A percentile compares a stretch with the other conserved stretches of the same genome.
Evolutionary conservation across 1,140 invertebrate genomes (phyloP).

Genomic region (Globodera rostochiensis): DNA sequence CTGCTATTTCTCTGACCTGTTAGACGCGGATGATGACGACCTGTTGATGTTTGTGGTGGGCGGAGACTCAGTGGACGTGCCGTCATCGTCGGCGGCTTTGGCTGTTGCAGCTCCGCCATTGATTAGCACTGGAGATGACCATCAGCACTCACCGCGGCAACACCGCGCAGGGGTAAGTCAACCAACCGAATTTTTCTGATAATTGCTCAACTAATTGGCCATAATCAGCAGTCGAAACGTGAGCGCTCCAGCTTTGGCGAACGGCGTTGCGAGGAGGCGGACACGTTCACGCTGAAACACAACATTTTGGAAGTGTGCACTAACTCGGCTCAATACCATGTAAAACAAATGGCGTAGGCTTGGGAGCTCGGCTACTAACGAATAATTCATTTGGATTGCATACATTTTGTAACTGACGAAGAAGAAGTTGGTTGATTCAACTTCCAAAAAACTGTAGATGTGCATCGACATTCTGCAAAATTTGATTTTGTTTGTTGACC

Average conservation of each 20-base stretch:
- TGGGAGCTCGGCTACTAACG: slow-evolving; percentile 54
- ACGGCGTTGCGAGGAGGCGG: slow-evolving; percentile 75
- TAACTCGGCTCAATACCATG: slow-evolving; percentile 74
- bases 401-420: background rate
- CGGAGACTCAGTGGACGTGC: background rate
- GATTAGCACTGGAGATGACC: background rate
- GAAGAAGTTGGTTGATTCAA: background rate
- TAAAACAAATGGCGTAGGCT: slow-evolving; percentile 3
- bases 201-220: background rate
- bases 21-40: slow-evolving; percentile 70
- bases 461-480: slow-evolving; percentile 92
- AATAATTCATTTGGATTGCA: slow-evolving; percentile 81
- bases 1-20: slow-evolving; percentile 83
- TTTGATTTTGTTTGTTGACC: slow-evolving; percentile 91
- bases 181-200: background rate
- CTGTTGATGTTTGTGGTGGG: background rate
- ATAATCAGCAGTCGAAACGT: background rate
- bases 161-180: background rate
- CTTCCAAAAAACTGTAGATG: slow-evolving; percentile 22
- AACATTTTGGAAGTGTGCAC: slow-evolving; percentile 93
- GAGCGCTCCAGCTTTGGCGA: slow-evolving; percentile 27
- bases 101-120: slow-evolving; percentile 30
- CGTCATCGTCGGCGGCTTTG: slow-evolving; percentile 72
- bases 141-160: slow-evolving; percentile 7
- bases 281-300: slow-evolving; percentile 96